Evolutionary conservation across 2,888 invertebrate species (phyloP), one percentile per base, ranked within the genome.

Genomic region (Rotaria macrura): DNA sequence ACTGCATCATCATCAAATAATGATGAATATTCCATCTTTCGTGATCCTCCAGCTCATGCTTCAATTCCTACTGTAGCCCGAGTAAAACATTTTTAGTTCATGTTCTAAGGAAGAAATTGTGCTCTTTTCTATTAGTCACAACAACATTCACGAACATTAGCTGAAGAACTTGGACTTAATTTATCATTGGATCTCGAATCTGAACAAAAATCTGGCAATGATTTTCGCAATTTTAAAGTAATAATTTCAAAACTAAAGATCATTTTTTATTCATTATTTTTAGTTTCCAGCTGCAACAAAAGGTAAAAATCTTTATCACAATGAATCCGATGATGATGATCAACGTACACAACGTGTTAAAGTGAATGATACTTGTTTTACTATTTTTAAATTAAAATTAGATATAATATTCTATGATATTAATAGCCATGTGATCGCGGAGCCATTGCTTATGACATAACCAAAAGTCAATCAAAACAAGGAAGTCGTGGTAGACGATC

Each of bases 381-480:
- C 34, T 49, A 74, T 38, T 55, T 25, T 57, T 14, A 17, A 34
- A 29, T 29, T 17, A 29, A 65, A 14, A 29, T 5, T 52, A 17
- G 29, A 23, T 43, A n/a, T n/a, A n/a, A n/a, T n/a, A n/a, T n/a
- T n/a, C 57, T 23, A 10, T 4, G 29, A 1, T n/a, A 85, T n/a
- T 87, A 88, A 47, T 87, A 89, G 89, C 89, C 90, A 7, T 90
- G 90, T 89, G 89, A 90, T 34, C 88, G 90, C 87, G 88, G 90
- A 85, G 87, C 88, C 12, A 87, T 89, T 12, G 87, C 90, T 14
- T 92, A 88, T 89, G 95, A 94, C 90, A 94, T 89, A 94, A 94
- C 83, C 93, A 93, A 86, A 93, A 94, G 5, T 29, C 34, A 20
- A 20, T 17, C 65, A 65, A 14, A 1, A 17, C 65, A 34, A 54